These are phyloP conservation scores for Morpho deidamia DNA, from an alignment of 2,888 invertebrate genomes.

Conservation along the genomic window DNA sequence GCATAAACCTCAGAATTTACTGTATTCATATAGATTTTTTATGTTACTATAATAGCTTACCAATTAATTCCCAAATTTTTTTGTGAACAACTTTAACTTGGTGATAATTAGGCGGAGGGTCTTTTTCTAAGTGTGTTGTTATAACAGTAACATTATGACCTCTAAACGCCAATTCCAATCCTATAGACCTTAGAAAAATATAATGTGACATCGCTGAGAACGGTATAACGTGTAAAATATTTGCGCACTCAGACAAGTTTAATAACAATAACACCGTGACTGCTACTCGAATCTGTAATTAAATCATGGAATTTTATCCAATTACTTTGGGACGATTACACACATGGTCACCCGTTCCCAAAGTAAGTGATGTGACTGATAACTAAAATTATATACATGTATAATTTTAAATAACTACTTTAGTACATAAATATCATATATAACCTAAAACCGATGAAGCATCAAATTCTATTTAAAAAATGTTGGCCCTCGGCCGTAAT, in stretches of 20 bases:
- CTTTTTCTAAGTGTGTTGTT: conserved; percentile 47
- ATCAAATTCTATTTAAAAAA: no score
- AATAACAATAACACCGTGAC: neutral
- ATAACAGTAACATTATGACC: conserved; percentile 75
- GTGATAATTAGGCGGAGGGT: conserved; percentile 53
- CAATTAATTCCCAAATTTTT: conserved; percentile 62
- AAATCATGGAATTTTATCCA: no score
- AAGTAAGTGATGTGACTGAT: no score
- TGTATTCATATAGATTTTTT: neutral
- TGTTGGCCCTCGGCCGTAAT: no score
- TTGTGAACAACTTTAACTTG: conserved; percentile 52
- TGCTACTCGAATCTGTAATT: neutral
- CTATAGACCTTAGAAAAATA: conserved; percentile 60
- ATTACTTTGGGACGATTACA: no score
- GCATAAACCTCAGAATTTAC: no score
- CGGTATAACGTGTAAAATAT: conserved; percentile 66
- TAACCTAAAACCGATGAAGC: no score
- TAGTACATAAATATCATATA: no score
- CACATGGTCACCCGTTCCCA: no score
- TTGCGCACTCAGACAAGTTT: conserved; percentile 37
- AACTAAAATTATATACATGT: no score
- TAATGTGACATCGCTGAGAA: conserved; percentile 70
- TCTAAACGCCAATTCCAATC: conserved; percentile 62
- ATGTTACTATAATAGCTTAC: no score
- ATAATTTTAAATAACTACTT: no score